Percentiles rank a stretch among this genome's conserved stretches.
These are phyloP conservation scores for Ditylenchus weischeri DNA, from an alignment of 2,888 invertebrate species.

Conservation along the genomic window DNA sequence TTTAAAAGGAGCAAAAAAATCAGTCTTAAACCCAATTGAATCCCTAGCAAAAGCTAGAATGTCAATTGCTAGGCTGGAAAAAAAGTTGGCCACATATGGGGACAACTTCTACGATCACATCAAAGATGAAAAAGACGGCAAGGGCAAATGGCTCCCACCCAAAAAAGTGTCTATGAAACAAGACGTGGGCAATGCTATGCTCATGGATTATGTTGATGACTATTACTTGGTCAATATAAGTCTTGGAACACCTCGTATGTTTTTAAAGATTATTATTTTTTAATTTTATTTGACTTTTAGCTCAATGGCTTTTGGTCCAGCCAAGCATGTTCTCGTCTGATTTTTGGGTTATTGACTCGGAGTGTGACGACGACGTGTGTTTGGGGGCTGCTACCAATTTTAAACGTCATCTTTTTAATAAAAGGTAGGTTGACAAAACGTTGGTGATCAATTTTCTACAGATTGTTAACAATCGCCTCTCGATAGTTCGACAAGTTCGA, in stretches of 20 bases:
- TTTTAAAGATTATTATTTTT: background rate
- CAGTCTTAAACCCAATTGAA: no score
- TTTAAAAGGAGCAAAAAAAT: no score
- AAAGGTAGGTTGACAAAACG: background rate
- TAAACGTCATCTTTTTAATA: background rate
- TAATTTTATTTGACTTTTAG: background rate
- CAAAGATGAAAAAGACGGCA: no score
- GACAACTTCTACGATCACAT: no score
- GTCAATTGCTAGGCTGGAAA: no score
- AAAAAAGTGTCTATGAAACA: no score
- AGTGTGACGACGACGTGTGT: background rate
- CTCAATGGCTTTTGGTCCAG: constrained; percentile 10
- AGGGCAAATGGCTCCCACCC: no score
- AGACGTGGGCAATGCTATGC: background rate
- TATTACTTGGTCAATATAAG: constrained; percentile 4
- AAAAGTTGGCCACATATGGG: no score
- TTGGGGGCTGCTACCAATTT: background rate
- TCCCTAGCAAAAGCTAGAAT: no score
- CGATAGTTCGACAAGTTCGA: no score
- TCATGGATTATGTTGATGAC: background rate
- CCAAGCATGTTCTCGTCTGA: background rate
- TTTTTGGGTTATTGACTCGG: background rate
- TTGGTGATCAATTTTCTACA: no score
- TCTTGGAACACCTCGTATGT: constrained; percentile 3
- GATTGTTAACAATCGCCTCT: no score